Evolutionary conservation across 2,888 invertebrate genomes (phyloP).

Genomic region (Epiblema foenella): DNA sequence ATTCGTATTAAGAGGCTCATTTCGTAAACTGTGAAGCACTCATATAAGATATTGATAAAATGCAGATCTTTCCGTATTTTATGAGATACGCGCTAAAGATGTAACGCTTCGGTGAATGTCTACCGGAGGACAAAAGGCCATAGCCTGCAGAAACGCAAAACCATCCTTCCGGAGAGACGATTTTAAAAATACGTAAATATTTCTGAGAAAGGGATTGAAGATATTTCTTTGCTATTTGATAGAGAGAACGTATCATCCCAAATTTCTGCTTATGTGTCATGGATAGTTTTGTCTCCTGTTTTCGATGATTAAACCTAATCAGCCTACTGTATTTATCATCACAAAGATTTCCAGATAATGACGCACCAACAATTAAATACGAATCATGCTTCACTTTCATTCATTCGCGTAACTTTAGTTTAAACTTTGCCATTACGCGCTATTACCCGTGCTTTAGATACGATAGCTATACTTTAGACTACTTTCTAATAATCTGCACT

Average conservation of each 20-base stretch:
- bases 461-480: conserved; percentile 47
- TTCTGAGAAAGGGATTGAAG: background rate
- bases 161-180: conserved; percentile 46
- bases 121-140: conserved; percentile 49
- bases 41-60: conserved; percentile 3
- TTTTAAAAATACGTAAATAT: conserved; percentile 35
- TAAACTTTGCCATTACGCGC: conserved; percentile 36
- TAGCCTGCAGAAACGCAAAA: conserved; percentile 46
- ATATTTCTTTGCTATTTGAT: conserved; percentile 1
- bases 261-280: background rate
- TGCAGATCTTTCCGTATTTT: background rate
- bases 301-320: background rate
- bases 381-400: conserved; percentile 37
- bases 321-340: background rate
- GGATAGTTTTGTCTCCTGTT: conserved; percentile 4
- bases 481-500: conserved; percentile 70
- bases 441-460: conserved; percentile 38
- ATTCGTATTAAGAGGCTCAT: conserved; percentile 2
- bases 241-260: background rate
- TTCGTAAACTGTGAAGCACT: conserved; percentile 1
- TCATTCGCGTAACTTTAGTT: conserved; percentile 28
- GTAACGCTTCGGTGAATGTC: conserved; percentile 51
- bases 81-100: conserved; percentile 48
- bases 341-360: conserved; percentile 6
- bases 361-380: conserved; percentile 22